These are phyloP conservation scores for Merodon equestris DNA, from an alignment of 2,888 invertebrate species.

Conservation along the genomic window DNA sequence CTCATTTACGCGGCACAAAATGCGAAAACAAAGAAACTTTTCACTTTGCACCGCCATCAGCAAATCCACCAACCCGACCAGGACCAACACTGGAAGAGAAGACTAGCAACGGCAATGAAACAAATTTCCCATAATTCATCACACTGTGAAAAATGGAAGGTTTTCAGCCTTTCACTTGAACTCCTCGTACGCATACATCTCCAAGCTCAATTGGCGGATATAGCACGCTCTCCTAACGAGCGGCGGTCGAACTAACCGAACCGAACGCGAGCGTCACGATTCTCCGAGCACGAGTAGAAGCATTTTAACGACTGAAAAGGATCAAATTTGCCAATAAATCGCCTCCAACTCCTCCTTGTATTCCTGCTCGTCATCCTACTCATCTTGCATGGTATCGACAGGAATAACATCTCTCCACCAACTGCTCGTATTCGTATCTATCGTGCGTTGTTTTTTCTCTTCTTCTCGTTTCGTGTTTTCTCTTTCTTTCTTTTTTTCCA, in stretches of 20 bases:
- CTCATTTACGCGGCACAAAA: conserved; percentile 40
- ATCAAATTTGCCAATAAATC: conserved; percentile 66
- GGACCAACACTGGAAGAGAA: too few relatives aligned
- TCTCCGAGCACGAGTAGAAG: conserved; percentile 6
- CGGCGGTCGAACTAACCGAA: too few relatives aligned
- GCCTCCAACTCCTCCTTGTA: conserved; percentile 22
- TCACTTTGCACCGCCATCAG: conserved; percentile 36
- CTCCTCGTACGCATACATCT: conserved; percentile 31
- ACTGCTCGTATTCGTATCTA: too few relatives aligned
- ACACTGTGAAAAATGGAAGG: conserved; percentile 62
- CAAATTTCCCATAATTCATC: conserved; percentile 62
- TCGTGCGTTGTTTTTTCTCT: conserved; percentile 11
- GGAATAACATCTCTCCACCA: background rate
- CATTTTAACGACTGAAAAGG: conserved; percentile 64
- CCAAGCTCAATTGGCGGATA: conserved; percentile 48
- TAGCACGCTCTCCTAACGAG: background rate
- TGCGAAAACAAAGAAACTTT: conserved; percentile 34
- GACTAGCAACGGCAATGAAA: conserved; percentile 35
- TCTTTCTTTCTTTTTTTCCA: conserved; percentile 32
- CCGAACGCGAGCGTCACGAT: too few relatives aligned
- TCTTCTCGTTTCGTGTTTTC: background rate
- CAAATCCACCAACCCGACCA: background rate
- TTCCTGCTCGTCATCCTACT: too few relatives aligned
- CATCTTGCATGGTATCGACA: conserved; percentile 33
- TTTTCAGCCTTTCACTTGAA: conserved; percentile 23